A percentile compares a stretch with the other conserved stretches of the same genome.
These are phyloP conservation scores for Bucorvus abyssinicus DNA, from an alignment of 2,797 vertebrate genomes.

Conservation along the genomic window DNA sequence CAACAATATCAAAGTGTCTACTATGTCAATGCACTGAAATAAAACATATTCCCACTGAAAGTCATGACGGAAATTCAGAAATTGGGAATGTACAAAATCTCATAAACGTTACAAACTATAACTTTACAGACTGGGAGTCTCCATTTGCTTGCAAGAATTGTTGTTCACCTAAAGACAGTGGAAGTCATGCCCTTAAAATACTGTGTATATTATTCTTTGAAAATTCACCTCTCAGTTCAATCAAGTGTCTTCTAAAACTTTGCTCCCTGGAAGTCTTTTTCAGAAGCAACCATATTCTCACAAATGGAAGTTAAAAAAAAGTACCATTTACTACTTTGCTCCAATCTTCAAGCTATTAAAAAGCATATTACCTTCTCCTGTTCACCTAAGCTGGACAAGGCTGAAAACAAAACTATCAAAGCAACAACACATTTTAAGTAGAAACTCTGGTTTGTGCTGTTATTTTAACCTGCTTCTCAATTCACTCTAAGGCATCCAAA, in stretches of 20 bases:
- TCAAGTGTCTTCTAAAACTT: not conserved
- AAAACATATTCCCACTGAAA: not conserved
- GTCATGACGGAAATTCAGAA: not conserved
- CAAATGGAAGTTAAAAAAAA: not conserved
- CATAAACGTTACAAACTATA: not conserved
- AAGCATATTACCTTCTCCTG: not conserved
- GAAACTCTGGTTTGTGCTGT: not conserved
- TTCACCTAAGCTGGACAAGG: not conserved
- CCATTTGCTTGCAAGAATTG: not conserved
- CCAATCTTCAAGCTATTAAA: not conserved
- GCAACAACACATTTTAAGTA: not conserved
- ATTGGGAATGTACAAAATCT: not conserved
- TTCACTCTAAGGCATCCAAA: constrained; percentile 18
- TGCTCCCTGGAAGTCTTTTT: not conserved
- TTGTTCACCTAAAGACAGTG: not conserved
- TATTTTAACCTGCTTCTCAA: not conserved
- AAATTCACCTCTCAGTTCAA: not conserved
- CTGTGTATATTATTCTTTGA: not conserved
- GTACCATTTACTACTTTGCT: not conserved
- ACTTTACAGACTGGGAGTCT: not conserved
- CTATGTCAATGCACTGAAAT: not conserved
- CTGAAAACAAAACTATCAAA: constrained; percentile 22
- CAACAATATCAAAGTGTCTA: not conserved
- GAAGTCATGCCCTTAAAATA: not conserved
- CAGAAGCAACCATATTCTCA: not conserved